These are phyloP conservation scores for Rhopilema esculentum DNA, from an alignment of 30 jellyfish, hydroid and myxozoan genomes.

Conservation along the genomic window DNA sequence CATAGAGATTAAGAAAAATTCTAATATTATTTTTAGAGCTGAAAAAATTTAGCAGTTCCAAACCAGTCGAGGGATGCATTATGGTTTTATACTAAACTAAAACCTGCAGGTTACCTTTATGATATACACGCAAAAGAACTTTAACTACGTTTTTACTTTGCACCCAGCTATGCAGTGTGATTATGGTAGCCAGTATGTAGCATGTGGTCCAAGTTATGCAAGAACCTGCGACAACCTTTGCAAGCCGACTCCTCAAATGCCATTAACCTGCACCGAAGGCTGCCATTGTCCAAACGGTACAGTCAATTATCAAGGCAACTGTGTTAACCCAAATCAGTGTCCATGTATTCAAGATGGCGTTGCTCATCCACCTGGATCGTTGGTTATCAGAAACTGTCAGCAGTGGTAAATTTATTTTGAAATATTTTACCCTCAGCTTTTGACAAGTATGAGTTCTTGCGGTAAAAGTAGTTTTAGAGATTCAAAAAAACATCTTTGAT, in stretches of 20 bases:
- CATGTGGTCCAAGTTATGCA: conserved; percentile 85
- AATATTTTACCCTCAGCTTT: no score
- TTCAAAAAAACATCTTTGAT: no score
- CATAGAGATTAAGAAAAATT: no score
- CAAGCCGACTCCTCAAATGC: conserved; percentile 18
- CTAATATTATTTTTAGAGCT: no score
- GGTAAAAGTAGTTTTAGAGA: no score
- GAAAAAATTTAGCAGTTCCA: no score
- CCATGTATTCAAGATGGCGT: conserved; percentile 76
- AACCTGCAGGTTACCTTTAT: no score
- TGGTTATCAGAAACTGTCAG: conserved; percentile 70
- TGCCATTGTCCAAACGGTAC: conserved; percentile 91
- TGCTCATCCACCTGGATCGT: conserved; percentile 69
- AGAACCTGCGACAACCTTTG: conserved; percentile 77
- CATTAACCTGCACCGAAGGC: conserved; percentile 75
- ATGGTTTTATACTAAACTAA: no score
- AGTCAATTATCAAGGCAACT: conserved; percentile 65
- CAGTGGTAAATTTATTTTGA: conserved; percentile 70
- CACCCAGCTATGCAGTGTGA: conserved; percentile 83
- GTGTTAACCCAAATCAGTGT: conserved; percentile 69
- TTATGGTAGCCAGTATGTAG: conserved; percentile 56
- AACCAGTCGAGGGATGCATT: no score
- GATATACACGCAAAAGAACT: no score
- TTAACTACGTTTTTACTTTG: no score
- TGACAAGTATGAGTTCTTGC: no score